These are phyloP conservation scores for Andricus quercusramuli DNA, from an alignment of 2,888 invertebrate genomes.

Conservation along the genomic window DNA sequence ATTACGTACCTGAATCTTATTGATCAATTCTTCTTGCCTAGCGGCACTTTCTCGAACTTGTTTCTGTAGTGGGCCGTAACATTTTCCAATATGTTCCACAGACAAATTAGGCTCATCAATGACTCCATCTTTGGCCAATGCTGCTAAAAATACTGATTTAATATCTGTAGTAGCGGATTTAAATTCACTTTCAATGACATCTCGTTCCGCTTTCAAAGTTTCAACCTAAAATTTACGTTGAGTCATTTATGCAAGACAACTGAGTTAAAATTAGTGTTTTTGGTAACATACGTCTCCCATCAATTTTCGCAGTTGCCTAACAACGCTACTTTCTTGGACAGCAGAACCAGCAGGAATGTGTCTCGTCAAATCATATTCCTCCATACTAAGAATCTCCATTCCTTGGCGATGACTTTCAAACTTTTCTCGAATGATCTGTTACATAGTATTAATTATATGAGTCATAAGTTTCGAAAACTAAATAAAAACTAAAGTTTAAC, in stretches of 20 bases:
- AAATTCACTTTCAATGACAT: slow-evolving; percentile 92
- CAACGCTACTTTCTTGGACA: slow-evolving; percentile 82
- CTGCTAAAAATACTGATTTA: slow-evolving; percentile 88
- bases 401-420: slow-evolving; percentile 88
- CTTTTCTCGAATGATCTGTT: slow-evolving; percentile 90
- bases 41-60: slow-evolving; percentile 88
- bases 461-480: too few species aligned
- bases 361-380: slow-evolving; percentile 85
- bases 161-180: slow-evolving; percentile 90
- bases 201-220: slow-evolving; percentile 92
- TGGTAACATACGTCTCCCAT: slow-evolving; percentile 85
- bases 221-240: slow-evolving; percentile 82
- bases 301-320: slow-evolving; percentile 85
- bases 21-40: slow-evolving; percentile 85
- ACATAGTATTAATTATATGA: background rate
- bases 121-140: slow-evolving; percentile 87
- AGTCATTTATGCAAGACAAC: slow-evolving; percentile 8
- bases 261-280: background rate
- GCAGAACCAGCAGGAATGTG: slow-evolving; percentile 86
- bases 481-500: too few species aligned
- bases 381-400: slow-evolving; percentile 90
- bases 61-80: slow-evolving; percentile 88
- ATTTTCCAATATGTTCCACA: slow-evolving; percentile 85
- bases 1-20: slow-evolving; percentile 83
- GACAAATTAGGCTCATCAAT: slow-evolving; percentile 89